phyloP scores from a whole-genome alignment of 2,888 invertebrate species.

The Ganaspis brasiliensis region DNA sequence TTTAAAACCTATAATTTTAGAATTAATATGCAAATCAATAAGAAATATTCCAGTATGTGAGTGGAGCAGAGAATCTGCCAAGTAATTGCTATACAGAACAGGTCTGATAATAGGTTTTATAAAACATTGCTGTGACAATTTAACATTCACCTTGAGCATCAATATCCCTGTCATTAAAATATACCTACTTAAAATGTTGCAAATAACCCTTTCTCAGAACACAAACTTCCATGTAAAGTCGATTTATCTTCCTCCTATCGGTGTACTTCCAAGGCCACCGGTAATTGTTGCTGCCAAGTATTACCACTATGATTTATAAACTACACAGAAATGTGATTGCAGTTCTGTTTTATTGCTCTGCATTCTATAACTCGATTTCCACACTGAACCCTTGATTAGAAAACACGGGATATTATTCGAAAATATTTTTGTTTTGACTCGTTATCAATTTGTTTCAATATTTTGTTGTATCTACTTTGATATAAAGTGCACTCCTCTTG shows the following conservation, averaged over 20 bases:
- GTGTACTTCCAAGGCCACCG: conserved; percentile 35
- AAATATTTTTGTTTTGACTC: neutral
- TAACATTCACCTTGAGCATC: conserved; percentile 2
- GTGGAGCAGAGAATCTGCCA: neutral
- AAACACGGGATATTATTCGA: neutral
- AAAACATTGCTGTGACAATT: neutral
- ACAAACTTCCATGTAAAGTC: neutral
- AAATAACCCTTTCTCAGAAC: conserved; percentile 12
- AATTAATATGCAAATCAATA: too few relatives aligned
- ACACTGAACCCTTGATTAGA: neutral
- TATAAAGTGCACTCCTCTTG: neutral
- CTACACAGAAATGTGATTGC: conserved; percentile 14
- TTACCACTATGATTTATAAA: conserved; percentile 11
- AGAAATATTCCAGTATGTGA: neutral
- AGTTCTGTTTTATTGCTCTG: neutral
- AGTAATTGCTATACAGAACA: neutral
- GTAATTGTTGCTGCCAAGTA: conserved; percentile 25
- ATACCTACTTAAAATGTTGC: conserved; percentile 22
- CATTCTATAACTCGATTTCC: neutral
- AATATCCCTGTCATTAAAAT: conserved; percentile 3
- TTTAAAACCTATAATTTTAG: too few relatives aligned
- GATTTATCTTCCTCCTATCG: conserved; percentile 18
- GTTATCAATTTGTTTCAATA: neutral
- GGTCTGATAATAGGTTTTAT: conserved; percentile 10
- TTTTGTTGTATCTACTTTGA: neutral